phyloP scores from a whole-genome alignment of 2,888 invertebrate species.

The Nasonia oneida region DNA sequence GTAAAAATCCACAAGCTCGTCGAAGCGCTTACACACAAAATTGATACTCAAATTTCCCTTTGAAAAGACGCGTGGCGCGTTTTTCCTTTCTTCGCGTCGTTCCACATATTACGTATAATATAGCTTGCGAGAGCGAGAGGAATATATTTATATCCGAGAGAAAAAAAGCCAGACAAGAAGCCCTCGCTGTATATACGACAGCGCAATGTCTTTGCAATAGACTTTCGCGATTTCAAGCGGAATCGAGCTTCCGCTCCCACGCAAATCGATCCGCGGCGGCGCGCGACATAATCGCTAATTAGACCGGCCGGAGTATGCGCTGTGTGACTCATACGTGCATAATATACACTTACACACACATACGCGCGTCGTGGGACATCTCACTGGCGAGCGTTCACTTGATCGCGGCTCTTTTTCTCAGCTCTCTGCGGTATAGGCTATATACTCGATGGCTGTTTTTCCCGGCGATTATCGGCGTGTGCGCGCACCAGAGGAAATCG shows the following conservation, averaged over 20 bases:
- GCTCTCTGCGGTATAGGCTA: neutral
- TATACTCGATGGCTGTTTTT: neutral
- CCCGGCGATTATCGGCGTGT: neutral
- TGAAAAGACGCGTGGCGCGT: neutral
- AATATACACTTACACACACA: neutral
- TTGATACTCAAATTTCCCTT: neutral
- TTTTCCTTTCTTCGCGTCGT: slow-evolving; percentile 1
- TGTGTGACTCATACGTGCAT: slow-evolving; percentile 44
- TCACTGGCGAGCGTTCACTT: slow-evolving; percentile 53
- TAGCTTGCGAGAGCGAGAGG: neutral
- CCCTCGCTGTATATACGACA: neutral
- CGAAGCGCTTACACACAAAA: neutral
- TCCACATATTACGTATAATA: neutral
- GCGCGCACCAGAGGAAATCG: too few species aligned
- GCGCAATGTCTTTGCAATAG: neutral
- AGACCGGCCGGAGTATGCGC: slow-evolving; percentile 44
- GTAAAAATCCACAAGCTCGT: too few species aligned
- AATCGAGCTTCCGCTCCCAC: slow-evolving; percentile 58
- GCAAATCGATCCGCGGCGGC: slow-evolving; percentile 57
- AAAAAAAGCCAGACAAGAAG: neutral
- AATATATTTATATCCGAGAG: slow-evolving; percentile 5
- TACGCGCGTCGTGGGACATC: slow-evolving; percentile 53
- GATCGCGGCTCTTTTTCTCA: neutral
- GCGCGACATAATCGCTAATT: slow-evolving; percentile 62
- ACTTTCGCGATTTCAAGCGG: slow-evolving; percentile 49